Base-by-base conservation (phyloP, 2,888 invertebrate species). In the Allygus modestus region DNA sequence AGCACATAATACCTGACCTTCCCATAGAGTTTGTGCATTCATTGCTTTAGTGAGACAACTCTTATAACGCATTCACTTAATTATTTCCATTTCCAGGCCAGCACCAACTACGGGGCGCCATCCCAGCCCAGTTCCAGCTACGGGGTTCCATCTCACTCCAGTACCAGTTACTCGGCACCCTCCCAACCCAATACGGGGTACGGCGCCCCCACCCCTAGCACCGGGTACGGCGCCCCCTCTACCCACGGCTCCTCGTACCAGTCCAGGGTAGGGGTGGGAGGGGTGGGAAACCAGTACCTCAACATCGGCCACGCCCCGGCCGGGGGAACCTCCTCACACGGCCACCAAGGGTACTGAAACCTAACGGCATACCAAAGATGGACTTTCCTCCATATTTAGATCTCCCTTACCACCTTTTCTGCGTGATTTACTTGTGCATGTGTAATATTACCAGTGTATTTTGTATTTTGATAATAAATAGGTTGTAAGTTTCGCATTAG, bases 131-230 rank as follows among this genome's bases (percentile, higher is more conserved):
- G 65, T 26, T 69, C 79, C 58, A 81, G 71, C 43, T 85, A 83
- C 83, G 85, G 83, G 9, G 83, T 71, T 12, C 84, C 84, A 9
- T 71, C 81, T 26, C 73, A 75, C 41, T 26, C 23, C 37, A 37
- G 43, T 12, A 73, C 73, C 20, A 73, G 73, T 33, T 73, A 73
- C 73, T 31, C 33, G 5, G 17, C 73, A 12, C 73, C 73, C 23
- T 7, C 5, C 37, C 28, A 23, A 12, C 9, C 58, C 58, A 9
- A 9, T 20, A 26, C 65, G 15, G 20, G 28, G 23, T 65, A 37
- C 37, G 37, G 37, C 5, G 15, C 28, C 1, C 33, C 17, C 31
- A 11, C 31, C 31, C 65, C 71, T 31, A 71, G 71, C n/a, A 33
- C 71, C 5, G 33, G 71, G 71, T n/a, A 31, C 71, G 33, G 37